Evolutionary conservation across 2,888 invertebrate genomes (phyloP).

Genomic region (Fabriciana adippe): DNA sequence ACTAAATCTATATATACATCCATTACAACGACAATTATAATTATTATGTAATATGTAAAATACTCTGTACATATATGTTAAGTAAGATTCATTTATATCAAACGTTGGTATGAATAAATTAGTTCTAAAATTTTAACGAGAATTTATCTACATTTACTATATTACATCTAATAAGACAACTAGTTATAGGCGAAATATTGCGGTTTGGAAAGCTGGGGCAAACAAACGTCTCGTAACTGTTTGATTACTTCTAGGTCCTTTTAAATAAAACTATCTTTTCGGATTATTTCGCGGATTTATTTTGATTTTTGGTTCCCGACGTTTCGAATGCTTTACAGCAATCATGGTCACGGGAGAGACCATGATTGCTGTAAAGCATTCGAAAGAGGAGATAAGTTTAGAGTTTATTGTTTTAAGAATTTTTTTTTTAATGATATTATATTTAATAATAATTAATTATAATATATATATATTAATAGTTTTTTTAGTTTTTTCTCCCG

Average conservation of each 20-base stretch:
- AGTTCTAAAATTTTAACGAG: conserved; percentile 47
- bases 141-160: conserved; percentile 50
- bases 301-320: no score
- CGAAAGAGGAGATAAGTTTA: no score
- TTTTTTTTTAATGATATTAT: no score
- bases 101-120: conserved; percentile 46
- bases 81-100: conserved; percentile 40
- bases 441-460: no score
- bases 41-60: conserved; percentile 48
- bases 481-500: no score
- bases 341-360: no score
- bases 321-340: no score
- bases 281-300: no score
- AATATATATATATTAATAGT: no score
- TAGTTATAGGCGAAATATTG: conserved; percentile 19
- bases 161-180: conserved; percentile 35
- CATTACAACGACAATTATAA: conserved; percentile 44
- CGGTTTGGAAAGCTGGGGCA: conserved; percentile 10
- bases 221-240: background rate
- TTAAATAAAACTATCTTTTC: no score
- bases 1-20: conserved; percentile 57
- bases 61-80: conserved; percentile 53
- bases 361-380: no score
- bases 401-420: no score
- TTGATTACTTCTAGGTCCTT: conserved; percentile 2